Conservation (phyloP, 2,113 vertebrate genomes). For the Sialia sialis region DNA sequence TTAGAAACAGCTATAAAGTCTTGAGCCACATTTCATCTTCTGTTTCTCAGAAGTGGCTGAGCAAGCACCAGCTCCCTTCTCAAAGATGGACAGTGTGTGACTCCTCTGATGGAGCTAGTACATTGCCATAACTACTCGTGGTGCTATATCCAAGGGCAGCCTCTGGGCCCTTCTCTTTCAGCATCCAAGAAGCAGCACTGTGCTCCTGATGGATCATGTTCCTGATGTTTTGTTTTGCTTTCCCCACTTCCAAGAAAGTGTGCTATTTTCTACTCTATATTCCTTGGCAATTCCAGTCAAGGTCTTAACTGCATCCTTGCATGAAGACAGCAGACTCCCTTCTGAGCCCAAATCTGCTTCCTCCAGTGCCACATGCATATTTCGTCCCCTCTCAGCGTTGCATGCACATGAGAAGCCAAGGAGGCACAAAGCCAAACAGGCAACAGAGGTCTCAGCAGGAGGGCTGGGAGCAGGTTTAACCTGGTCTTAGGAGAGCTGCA, state of each 20-base stretch:
- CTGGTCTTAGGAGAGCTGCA: not conserved
- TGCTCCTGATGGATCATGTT: not conserved
- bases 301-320: not conserved
- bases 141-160: not conserved
- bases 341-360: not conserved
- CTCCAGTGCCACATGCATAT: not conserved
- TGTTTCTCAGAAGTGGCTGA: not conserved
- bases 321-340: not conserved
- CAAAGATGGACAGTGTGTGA: not conserved
- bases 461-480: not conserved
- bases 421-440: not conserved
- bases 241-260: not conserved
- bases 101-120: too few relatives aligned
- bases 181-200: not conserved
- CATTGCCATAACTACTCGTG: rapidly evolving
- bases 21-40: not conserved
- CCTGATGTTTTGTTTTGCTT: not conserved
- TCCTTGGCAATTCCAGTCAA: not conserved
- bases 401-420: not conserved
- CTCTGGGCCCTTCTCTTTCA: not conserved
- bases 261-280: not conserved
- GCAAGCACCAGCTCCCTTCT: not conserved
- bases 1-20: not conserved
- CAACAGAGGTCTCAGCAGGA: not conserved
- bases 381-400: not conserved